phyloP scores from a whole-genome alignment of 2,113 vertebrate genomes.

The Brachyistius frenatus region DNA sequence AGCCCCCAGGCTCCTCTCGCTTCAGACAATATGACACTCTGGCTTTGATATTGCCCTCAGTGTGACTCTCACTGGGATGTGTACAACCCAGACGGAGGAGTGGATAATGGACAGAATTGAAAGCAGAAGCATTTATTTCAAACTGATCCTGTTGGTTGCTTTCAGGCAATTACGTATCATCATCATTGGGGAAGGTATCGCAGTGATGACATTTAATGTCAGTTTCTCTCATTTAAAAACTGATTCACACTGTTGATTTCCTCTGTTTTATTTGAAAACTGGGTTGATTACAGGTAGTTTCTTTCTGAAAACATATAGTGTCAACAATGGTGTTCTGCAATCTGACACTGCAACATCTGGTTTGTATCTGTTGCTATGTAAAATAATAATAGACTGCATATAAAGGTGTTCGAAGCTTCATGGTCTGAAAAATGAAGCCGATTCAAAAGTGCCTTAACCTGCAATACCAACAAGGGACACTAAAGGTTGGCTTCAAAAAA shows the following conservation, averaged over 20 bases:
- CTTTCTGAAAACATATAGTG: constrained; percentile 10
- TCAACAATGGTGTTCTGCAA: background rate
- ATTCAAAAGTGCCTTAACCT: no score
- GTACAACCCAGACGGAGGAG: constrained; percentile 1
- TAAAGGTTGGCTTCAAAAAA: no score
- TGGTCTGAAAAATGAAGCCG: no score
- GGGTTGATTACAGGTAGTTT: background rate
- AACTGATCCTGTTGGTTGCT: background rate
- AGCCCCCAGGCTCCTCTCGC: constrained; percentile 67
- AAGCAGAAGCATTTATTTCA: background rate
- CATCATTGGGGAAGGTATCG: background rate
- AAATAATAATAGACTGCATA: constrained; percentile 5
- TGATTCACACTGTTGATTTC: background rate
- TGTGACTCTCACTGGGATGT: constrained; percentile 47
- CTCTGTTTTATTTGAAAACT: background rate
- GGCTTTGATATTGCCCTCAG: constrained; percentile 53
- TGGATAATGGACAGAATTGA: background rate
- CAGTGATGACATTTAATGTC: background rate
- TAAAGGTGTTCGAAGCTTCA: constrained; percentile 20
- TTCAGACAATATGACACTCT: constrained; percentile 67
- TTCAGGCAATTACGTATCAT: background rate
- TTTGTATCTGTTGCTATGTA: constrained; percentile 24
- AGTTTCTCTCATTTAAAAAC: background rate
- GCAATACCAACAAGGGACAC: no score
- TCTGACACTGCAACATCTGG: constrained; percentile 47